Percentiles rank a stretch among this genome's conserved stretches.
phyloP scores from a whole-genome alignment of 2,888 invertebrate species.

The Nomada fabriciana region DNA sequence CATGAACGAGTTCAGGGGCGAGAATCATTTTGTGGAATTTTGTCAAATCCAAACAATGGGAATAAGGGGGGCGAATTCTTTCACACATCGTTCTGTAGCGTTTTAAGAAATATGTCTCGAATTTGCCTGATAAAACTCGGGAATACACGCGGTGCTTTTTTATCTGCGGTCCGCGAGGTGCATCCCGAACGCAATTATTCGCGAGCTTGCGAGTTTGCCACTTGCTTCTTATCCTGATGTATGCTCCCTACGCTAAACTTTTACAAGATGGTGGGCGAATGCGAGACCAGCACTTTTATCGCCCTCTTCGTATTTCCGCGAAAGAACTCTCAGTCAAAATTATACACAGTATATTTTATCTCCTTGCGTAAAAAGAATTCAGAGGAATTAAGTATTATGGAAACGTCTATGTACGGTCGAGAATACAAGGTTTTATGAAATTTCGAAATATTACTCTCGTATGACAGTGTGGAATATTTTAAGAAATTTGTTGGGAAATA shows the following conservation, averaged over 20 bases:
- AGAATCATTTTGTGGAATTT: no score
- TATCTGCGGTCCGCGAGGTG: constrained; percentile 63
- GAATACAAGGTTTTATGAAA: not conserved
- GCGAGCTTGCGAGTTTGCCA: constrained; percentile 40
- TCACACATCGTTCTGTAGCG: no score
- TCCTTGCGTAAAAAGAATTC: not conserved
- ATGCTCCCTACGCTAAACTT: constrained; percentile 61
- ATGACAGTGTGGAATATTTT: no score
- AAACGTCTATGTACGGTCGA: not conserved
- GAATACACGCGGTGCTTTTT: constrained; percentile 51
- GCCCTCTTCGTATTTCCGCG: not conserved
- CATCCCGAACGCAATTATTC: constrained; percentile 67
- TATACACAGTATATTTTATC: no score
- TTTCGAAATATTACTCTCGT: no score
- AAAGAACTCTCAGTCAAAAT: not conserved
- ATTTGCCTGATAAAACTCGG: constrained; percentile 63
- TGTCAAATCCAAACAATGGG: not conserved
- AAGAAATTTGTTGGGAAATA: no score
- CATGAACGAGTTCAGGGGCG: no score
- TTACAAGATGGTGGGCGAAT: constrained; percentile 30
- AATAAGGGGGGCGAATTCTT: not conserved
- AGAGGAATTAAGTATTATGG: no score
- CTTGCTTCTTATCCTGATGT: constrained; percentile 59
- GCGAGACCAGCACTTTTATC: constrained; percentile 14
- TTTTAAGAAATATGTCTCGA: constrained; percentile 29